These are phyloP conservation scores for Ictidomys tridecemlineatus DNA, from an alignment of 2,113 vertebrate genomes.

Conservation along the genomic window DNA sequence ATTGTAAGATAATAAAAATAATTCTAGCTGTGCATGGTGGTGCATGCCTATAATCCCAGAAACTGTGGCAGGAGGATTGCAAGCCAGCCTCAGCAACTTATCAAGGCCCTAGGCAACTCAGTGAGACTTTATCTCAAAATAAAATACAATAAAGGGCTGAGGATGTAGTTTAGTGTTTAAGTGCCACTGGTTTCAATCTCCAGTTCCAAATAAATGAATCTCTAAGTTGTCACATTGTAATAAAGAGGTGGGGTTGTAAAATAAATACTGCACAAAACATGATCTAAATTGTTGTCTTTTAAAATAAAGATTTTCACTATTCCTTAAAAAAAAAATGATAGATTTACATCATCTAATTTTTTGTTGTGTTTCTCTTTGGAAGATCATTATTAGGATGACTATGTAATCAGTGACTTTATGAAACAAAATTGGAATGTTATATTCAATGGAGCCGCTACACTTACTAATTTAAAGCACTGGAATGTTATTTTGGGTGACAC, in stretches of 20 bases:
- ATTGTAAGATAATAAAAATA: neutral
- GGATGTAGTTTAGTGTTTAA: too few species aligned
- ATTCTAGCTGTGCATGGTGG: neutral
- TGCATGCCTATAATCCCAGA: too few species aligned
- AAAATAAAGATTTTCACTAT: neutral
- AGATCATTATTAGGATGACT: slow-evolving; percentile 8
- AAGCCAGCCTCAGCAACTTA: too few species aligned
- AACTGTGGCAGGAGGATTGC: too few species aligned
- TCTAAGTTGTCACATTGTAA: neutral
- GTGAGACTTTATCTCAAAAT: too few species aligned
- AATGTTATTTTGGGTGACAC: neutral
- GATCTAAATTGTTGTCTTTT: neutral
- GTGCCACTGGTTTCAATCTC: too few species aligned
- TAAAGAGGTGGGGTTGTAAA: neutral
- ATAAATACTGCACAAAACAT: neutral
- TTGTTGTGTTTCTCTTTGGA: neutral
- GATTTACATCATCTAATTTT: neutral
- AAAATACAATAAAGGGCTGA: too few species aligned
- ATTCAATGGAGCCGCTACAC: neutral
- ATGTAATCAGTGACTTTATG: neutral
- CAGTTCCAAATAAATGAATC: neutral
- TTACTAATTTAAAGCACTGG: neutral
- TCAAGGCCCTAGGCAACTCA: too few species aligned
- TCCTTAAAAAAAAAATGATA: slow-evolving; percentile 47
- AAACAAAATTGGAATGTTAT: slow-evolving; percentile 62